Evolutionary conservation across 2,113 vertebrate genomes (phyloP).

Genomic region (Paradisaea rubra): DNA sequence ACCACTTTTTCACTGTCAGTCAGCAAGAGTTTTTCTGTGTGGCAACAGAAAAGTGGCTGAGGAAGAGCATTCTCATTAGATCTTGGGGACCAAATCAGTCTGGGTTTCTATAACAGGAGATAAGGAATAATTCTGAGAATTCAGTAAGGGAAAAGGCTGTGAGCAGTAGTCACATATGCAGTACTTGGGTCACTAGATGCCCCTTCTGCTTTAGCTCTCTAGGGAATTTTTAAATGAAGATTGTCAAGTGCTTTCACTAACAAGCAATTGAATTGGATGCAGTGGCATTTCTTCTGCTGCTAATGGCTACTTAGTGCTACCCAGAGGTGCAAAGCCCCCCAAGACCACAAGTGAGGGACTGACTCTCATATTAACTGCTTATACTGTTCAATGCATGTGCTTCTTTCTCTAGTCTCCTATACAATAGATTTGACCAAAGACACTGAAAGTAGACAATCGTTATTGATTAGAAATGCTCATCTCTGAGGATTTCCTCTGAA

Average conservation of each 20-base stretch:
- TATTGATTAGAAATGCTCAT: not conserved
- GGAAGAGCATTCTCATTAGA: not conserved
- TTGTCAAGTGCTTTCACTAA: not conserved
- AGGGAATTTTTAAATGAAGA: not conserved
- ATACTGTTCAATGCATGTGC: not conserved
- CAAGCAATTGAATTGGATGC: not conserved
- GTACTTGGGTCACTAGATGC: not conserved
- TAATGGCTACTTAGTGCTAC: not conserved
- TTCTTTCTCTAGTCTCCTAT: not conserved
- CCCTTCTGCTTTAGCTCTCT: not conserved
- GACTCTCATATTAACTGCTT: not conserved
- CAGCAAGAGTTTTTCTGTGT: not conserved
- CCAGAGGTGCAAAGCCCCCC: not conserved
- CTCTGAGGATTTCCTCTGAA: not conserved
- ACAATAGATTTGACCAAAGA: not conserved
- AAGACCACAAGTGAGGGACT: not conserved
- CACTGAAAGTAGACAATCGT: not conserved
- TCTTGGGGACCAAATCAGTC: not conserved
- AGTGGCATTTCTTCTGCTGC: not conserved
- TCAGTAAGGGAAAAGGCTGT: not conserved
- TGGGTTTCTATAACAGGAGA: not conserved
- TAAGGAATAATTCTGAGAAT: not conserved
- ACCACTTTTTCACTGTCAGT: not conserved
- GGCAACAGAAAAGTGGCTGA: not conserved
- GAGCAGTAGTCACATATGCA: not conserved